Evolutionary conservation across 1,140 invertebrate species (phyloP).

Genomic region (Radopholus similis): DNA sequence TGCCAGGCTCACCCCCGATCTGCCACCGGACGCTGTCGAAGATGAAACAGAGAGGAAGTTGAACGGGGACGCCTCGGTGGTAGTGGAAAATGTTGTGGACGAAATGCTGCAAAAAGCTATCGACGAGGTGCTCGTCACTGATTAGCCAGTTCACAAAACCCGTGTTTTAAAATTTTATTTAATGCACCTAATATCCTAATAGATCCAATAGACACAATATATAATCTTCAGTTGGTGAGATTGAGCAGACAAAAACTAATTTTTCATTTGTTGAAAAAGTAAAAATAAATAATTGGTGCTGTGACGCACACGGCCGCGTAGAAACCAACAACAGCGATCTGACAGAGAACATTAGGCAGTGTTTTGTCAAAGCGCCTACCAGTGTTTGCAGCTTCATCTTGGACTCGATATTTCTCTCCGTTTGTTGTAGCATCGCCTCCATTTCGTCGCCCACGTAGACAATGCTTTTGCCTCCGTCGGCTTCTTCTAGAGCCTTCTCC

Average conservation of each 20-base stretch:
- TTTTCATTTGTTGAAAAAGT: background rate
- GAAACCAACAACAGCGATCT: constrained; percentile 1
- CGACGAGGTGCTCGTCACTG: constrained; percentile 40
- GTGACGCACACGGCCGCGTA: constrained; percentile 1
- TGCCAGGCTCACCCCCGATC: constrained; percentile 1
- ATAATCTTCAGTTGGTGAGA: background rate
- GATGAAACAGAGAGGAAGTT: constrained; percentile 9
- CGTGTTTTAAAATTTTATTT: background rate
- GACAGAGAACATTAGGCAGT: background rate
- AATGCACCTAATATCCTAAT: background rate
- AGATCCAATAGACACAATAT: background rate
- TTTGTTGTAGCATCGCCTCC: constrained; percentile 39
- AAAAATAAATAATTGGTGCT: constrained; percentile 11
- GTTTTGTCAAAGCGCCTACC: constrained; percentile 22
- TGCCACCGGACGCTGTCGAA: too few species aligned
- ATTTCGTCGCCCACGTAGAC: constrained; percentile 50
- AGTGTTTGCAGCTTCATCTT: constrained; percentile 50
- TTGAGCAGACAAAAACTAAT: background rate
- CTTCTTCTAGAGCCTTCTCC: constrained; percentile 23
- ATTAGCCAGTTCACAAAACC: background rate
- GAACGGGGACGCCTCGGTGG: background rate
- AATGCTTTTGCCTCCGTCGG: constrained; percentile 18
- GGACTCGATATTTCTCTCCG: constrained; percentile 46
- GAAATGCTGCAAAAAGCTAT: constrained; percentile 44
- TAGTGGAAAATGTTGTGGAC: constrained; percentile 40